Percentiles rank a stretch among this genome's conserved stretches.
phyloP scores from a whole-genome alignment of 2,113 vertebrate genomes.

The Leucoraja erinaceus region DNA sequence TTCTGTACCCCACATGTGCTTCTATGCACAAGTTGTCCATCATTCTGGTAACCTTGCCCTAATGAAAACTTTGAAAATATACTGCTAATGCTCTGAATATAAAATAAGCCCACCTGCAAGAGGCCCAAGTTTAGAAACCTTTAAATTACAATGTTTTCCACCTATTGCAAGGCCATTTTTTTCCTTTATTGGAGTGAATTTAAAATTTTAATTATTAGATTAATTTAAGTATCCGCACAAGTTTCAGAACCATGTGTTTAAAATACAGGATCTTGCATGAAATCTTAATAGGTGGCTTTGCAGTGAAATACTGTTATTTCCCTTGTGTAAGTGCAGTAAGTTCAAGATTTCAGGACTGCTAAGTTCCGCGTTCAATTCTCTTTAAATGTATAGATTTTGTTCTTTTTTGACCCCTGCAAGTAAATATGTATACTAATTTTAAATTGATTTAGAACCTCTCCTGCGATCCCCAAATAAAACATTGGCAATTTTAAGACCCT shows the following conservation, averaged over 20 bases:
- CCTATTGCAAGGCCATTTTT: not conserved
- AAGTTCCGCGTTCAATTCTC: too few relatives aligned
- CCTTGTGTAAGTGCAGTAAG: too few relatives aligned
- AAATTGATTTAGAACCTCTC: too few relatives aligned
- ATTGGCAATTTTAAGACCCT: too few relatives aligned
- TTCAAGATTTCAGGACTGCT: too few relatives aligned
- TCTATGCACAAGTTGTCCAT: constrained; percentile 67
- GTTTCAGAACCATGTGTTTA: not conserved
- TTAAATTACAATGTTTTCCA: constrained; percentile 30
- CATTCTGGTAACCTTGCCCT: constrained; percentile 62
- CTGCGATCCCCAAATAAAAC: too few relatives aligned
- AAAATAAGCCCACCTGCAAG: constrained; percentile 69
- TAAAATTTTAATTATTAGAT: not conserved
- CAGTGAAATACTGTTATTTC: too few relatives aligned
- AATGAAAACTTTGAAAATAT: constrained; percentile 64
- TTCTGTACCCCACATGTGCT: constrained; percentile 67
- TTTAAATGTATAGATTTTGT: too few relatives aligned
- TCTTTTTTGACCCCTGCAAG: too few relatives aligned
- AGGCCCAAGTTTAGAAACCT: constrained; percentile 57
- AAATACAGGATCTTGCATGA: too few relatives aligned
- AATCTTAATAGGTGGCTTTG: too few relatives aligned
- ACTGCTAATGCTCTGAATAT: constrained; percentile 64
- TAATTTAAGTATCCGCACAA: not conserved
- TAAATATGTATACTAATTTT: too few relatives aligned
- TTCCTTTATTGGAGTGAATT: not conserved